These are phyloP conservation scores for Stenodema calcarata DNA, from an alignment of 2,888 invertebrate genomes.

Conservation along the genomic window DNA sequence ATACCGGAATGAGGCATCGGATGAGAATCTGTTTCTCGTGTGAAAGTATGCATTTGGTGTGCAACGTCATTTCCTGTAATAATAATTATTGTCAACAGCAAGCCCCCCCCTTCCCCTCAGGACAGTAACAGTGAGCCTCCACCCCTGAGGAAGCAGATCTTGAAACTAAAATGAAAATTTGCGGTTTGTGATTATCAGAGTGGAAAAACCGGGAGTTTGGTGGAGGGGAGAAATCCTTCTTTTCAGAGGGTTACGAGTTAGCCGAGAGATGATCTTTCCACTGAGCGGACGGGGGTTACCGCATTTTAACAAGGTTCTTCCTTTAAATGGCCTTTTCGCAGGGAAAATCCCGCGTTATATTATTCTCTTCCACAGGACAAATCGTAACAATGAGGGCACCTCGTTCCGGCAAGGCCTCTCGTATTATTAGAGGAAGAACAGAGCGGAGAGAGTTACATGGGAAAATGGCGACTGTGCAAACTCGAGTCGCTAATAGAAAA, in stretches of 20 bases:
- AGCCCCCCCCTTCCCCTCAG: too few species aligned
- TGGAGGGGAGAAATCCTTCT: background rate
- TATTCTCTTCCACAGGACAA: background rate
- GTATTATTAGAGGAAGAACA: background rate
- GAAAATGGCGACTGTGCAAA: background rate
- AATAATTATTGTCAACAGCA: too few species aligned
- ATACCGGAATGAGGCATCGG: too few species aligned
- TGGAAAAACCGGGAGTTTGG: background rate
- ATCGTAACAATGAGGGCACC: background rate
- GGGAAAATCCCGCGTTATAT: background rate
- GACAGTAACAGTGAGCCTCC: too few species aligned
- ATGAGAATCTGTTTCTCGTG: too few species aligned
- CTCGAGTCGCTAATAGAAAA: background rate
- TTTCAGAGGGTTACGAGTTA: background rate
- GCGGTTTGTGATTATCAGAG: background rate
- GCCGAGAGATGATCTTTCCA: background rate
- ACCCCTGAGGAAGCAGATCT: too few species aligned
- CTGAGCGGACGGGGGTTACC: background rate
- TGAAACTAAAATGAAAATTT: constrained; percentile 2
- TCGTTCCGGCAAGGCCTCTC: background rate
- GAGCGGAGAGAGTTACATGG: background rate
- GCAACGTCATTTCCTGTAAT: too few species aligned
- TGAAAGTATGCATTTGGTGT: too few species aligned
- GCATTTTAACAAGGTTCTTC: background rate
- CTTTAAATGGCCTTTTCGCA: background rate